Base-by-base conservation (phyloP, 2,797 vertebrate genomes). In the Hydrocynus forskahlii region DNA sequence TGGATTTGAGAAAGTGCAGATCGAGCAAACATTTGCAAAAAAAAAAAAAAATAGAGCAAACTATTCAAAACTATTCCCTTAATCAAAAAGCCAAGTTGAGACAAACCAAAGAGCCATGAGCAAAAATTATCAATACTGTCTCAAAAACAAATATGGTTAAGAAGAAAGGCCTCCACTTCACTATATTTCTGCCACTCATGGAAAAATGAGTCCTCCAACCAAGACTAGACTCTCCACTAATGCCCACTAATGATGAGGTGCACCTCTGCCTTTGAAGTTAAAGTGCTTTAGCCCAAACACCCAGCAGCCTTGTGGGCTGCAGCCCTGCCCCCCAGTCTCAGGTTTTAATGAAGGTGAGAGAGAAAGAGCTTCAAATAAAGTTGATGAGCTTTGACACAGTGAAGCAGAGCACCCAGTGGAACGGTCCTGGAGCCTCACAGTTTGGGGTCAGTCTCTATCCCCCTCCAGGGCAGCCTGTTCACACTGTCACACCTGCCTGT, bases 401-500 rank as follows among this genome's bases (percentile, higher is more conserved):
- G 86, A 88, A 88, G n/a, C 13, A 77, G 84, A 90, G 83, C 74
- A 76, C 82, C 77, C 85, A 81, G 79, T 86, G 62, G 81, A 78
- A 83, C 71, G 86, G 88, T 89, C 86, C 91, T 87, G 89, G 88
- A 90, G 89, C 87, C 83, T 94, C 92, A 92, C 95, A 89, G 95
- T 96, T 96, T 96, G 94, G 93, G 96, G 96, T 97, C 96, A 96
- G 90, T 89, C 86, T 91, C 92, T 92, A 93, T 95, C 93, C 93
- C 84, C 5, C 2, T 82, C 74, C 76, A 81, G 95, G 95, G 94
- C 95, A 96, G 89, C 81, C 87, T 19, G 82, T 94, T 95, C 93
- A 93, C 95, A 96, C 92, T 88, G 92, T 92, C 92, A 96, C 96
- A 96, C 94, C 82, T 94, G 92, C 75, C 92, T 94, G 93, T 96